Conservation (phyloP, 2,797 vertebrate species). For the Premnoplex brunnescens region DNA sequence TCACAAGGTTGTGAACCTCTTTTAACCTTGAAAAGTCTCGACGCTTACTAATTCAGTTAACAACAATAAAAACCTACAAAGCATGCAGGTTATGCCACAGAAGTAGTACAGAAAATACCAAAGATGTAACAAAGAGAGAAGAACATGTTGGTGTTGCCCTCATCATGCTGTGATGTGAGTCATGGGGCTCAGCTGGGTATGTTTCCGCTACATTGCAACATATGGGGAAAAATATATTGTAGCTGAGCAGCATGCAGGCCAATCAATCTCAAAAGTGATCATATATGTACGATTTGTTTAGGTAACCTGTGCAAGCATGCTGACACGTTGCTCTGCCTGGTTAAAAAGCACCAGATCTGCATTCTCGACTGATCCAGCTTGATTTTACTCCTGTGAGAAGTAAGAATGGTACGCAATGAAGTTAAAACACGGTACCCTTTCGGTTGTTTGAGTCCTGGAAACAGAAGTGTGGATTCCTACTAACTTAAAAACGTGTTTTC, state of each 20-base stretch:
- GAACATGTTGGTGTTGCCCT: slow-evolving; percentile 35
- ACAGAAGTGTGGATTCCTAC: slow-evolving; percentile 2
- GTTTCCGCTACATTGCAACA: slow-evolving; percentile 71
- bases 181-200: slow-evolving; percentile 42
- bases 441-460: not conserved
- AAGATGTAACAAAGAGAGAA: slow-evolving; percentile 35
- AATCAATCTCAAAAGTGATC: slow-evolving; percentile 71
- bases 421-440: slow-evolving; percentile 50
- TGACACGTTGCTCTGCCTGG: slow-evolving; percentile 78
- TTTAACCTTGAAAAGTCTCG: not conserved
- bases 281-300: slow-evolving; percentile 68
- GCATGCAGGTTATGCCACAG: slow-evolving; percentile 69
- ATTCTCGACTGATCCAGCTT: slow-evolving; percentile 75
- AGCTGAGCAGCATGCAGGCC: slow-evolving; percentile 79
- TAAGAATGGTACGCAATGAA: slow-evolving; percentile 73
- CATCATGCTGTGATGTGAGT: slow-evolving; percentile 68
- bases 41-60: slow-evolving; percentile 41
- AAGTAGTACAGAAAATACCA: slow-evolving; percentile 52
- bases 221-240: slow-evolving; percentile 65
- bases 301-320: slow-evolving; percentile 79
- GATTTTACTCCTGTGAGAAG: slow-evolving; percentile 82
- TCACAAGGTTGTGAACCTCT: not conserved
- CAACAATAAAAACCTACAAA: slow-evolving; percentile 26
- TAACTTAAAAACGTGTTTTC: not conserved
- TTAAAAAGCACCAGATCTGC: slow-evolving; percentile 78